Base-by-base conservation (phyloP, 2,113 vertebrate species). In the Eublepharis macularius region DNA sequence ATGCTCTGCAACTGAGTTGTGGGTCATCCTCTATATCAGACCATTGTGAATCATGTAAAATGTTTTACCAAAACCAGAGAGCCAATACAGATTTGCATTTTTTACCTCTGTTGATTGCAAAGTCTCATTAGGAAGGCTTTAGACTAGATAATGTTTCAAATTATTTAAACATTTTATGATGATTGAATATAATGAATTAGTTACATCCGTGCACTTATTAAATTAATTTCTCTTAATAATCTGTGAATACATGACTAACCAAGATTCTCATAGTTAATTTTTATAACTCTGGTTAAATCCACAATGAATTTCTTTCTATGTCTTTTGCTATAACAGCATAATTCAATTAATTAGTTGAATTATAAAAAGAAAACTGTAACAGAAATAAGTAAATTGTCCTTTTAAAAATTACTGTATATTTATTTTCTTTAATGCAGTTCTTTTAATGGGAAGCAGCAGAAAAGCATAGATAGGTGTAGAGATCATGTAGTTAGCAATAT, bases 151-250 rank as follows among this genome's bases (percentile, higher is more conserved):
- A 80, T 86, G 77, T 80, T 80, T 80, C 68, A 86, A 51, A 77
- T 86, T 80, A 80, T 74, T 80, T 26, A 80, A 86, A 65, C 41
- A 65, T 86, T 75, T 78, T 79, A 51, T 26, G 32, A 79, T 66
- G 34, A 81, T 87, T 90, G 84, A 89, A 63, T 72, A 84, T 75
- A 83, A 87, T 21, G 78, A 77, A 45, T 80, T 51, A 76, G 21
- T 70, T 84, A 70, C 60, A 86, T 74, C 80, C 54, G 36, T 13
- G 10, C 21, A 34, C 43, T 86, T 81, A 66, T 75, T 72, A 65
- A 87, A 83, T 78, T 78, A 86, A 57, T 75, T 54, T 63, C 36
- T 45, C 36, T 57, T 2, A 69, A 76, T 51, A 85, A 26, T 32
- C 34, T 36, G 5, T 39, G 12, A 39, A 66, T 36, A 75, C 81